Percentiles rank a stretch among this genome's conserved stretches.
These are phyloP conservation scores for Andrena marginata DNA, from an alignment of 2,888 invertebrate species.

Conservation along the genomic window DNA sequence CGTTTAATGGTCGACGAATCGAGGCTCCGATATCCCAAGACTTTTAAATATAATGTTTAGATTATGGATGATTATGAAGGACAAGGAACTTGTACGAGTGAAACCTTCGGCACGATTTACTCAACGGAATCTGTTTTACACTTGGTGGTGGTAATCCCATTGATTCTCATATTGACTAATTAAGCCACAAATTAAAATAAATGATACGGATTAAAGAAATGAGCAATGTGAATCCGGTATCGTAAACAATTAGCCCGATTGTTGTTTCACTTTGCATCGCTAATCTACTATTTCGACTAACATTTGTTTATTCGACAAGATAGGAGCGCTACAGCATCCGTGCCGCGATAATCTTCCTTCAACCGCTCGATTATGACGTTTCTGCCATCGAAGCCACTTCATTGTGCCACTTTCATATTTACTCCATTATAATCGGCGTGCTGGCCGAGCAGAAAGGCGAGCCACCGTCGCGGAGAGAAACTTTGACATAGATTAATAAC, in stretches of 20 bases:
- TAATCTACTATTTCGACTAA: background rate
- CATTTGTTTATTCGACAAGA: background rate
- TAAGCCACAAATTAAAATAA: too few species aligned
- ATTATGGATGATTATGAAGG: too few species aligned
- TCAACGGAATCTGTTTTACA: too few species aligned
- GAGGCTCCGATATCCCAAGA: background rate
- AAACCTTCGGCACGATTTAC: too few species aligned
- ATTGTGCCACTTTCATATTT: slow-evolving; percentile 32
- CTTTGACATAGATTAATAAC: slow-evolving; percentile 69
- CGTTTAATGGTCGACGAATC: slow-evolving; percentile 9
- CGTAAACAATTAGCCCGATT: background rate
- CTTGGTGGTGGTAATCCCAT: too few species aligned
- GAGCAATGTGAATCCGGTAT: too few species aligned
- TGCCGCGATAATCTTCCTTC: slow-evolving; percentile 33
- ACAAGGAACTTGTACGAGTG: too few species aligned
- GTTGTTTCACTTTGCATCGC: background rate
- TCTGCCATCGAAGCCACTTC: slow-evolving; percentile 27
- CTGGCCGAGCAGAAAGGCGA: slow-evolving; percentile 1
- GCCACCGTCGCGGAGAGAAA: slow-evolving; percentile 2
- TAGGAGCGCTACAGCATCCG: background rate
- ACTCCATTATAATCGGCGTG: slow-evolving; percentile 25
- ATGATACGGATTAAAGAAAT: too few species aligned
- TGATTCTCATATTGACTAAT: too few species aligned
- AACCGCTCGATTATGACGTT: slow-evolving; percentile 42
- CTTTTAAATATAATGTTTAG: background rate